Percentiles rank a stretch among this genome's conserved stretches.
phyloP scores from a whole-genome alignment of 2,113 vertebrate species.

The Hippocampus abdominalis region DNA sequence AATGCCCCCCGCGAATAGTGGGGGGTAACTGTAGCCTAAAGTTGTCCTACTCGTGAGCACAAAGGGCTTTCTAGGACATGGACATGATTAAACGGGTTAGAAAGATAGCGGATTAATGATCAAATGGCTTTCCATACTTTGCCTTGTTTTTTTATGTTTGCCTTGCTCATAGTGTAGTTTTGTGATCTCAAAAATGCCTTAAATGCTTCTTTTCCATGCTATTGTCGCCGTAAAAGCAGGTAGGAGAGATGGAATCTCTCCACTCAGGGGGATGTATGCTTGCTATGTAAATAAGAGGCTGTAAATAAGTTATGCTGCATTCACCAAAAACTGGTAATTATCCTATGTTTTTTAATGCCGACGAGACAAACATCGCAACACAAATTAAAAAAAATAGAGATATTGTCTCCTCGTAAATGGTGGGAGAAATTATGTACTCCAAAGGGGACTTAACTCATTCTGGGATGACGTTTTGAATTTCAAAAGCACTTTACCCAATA shows the following conservation, averaged over 20 bases:
- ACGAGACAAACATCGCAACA: no score
- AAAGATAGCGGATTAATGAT: background rate
- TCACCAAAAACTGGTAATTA: background rate
- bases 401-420: background rate
- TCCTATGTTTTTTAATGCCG: background rate
- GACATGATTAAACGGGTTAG: background rate
- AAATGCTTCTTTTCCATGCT: slow-evolving; percentile 14
- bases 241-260: background rate
- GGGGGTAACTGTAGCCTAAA: no score
- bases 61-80: no score
- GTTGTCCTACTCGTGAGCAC: no score
- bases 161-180: background rate
- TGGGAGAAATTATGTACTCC: background rate
- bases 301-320: background rate
- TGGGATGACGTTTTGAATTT: background rate
- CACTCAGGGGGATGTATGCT: background rate
- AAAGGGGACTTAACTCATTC: background rate
- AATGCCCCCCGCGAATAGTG: no score
- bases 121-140: background rate
- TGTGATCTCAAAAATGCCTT: slow-evolving; percentile 29
- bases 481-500: background rate
- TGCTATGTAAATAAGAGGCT: background rate
- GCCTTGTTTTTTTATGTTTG: background rate
- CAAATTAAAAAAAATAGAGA: background rate
- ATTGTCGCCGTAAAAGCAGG: slow-evolving; percentile 8